Percentiles rank a stretch among this genome's conserved stretches.
Evolutionary conservation across 1,140 invertebrate species (phyloP).

Genomic region (Helicoverpa zea): DNA sequence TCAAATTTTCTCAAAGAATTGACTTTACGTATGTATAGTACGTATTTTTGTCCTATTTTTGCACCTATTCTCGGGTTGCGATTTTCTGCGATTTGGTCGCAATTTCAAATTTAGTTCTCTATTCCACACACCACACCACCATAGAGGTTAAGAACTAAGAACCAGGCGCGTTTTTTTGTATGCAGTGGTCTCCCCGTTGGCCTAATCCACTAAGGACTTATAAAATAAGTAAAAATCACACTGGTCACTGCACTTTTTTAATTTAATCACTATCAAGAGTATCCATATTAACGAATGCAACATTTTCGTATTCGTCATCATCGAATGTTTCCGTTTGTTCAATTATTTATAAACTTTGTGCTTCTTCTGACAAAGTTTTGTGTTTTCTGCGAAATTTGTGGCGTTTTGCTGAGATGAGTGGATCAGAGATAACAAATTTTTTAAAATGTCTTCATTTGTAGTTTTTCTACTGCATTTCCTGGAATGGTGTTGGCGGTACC

Average conservation of each 20-base stretch:
- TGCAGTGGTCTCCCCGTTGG: not conserved
- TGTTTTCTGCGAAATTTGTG: slow-evolving; percentile 11
- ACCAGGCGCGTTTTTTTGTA: not conserved
- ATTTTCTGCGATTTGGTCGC: not conserved
- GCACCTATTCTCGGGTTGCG: not conserved
- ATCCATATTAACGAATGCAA: not conserved
- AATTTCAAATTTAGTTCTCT: not conserved
- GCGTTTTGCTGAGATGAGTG: slow-evolving; percentile 8
- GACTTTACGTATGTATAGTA: not conserved
- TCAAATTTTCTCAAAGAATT: not conserved
- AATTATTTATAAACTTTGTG: not conserved
- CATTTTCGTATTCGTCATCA: not conserved
- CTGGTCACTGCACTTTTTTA: not conserved
- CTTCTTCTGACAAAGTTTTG: slow-evolving; percentile 1
- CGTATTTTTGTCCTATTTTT: slow-evolving; percentile 1
- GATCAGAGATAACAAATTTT: slow-evolving; percentile 8
- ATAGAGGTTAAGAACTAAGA: not conserved
- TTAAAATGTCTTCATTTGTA: slow-evolving; percentile 20
- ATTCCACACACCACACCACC: not conserved
- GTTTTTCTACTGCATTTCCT: slow-evolving; percentile 6
- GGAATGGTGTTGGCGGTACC: not conserved
- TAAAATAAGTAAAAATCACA: slow-evolving; percentile 9
- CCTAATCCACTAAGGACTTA: not conserved
- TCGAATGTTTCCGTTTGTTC: not conserved
- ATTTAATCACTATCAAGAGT: slow-evolving; percentile 5